Evolutionary conservation across 2,113 vertebrate species (phyloP).

Genomic region (Rhynchopsitta pachyrhyncha): DNA sequence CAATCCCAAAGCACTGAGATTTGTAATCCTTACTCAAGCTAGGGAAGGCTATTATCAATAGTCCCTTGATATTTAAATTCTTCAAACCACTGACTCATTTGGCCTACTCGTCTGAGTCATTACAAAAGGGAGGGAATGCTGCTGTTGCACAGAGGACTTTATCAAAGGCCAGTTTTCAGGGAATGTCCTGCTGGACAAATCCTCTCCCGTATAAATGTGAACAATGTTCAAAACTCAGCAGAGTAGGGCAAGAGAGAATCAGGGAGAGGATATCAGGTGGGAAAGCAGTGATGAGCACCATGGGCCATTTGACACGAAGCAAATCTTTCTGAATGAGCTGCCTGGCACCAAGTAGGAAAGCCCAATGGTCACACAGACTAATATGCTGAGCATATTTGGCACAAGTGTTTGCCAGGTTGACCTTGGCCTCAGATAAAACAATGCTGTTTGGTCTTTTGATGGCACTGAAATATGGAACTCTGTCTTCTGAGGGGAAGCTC

Average conservation of each 20-base stretch:
- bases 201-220: background rate
- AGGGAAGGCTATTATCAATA: constrained; percentile 17
- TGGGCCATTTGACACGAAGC: background rate
- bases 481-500: background rate
- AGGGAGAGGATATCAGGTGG: background rate
- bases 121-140: background rate
- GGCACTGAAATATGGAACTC: background rate
- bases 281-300: background rate
- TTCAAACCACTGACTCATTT: constrained; percentile 57
- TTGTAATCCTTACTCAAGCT: constrained; percentile 29
- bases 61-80: constrained; percentile 45
- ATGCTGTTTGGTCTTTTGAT: background rate
- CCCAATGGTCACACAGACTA: background rate
- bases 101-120: constrained; percentile 57
- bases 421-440: background rate
- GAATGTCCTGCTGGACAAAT: background rate
- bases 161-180: background rate
- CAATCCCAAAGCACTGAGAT: background rate
- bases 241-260: background rate
- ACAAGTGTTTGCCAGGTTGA: background rate
- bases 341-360: background rate
- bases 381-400: background rate
- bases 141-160: background rate
- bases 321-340: background rate
- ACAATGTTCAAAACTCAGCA: background rate